Evolutionary conservation across 1,140 invertebrate genomes (phyloP).

Genomic region (Temnothorax nylanderi): DNA sequence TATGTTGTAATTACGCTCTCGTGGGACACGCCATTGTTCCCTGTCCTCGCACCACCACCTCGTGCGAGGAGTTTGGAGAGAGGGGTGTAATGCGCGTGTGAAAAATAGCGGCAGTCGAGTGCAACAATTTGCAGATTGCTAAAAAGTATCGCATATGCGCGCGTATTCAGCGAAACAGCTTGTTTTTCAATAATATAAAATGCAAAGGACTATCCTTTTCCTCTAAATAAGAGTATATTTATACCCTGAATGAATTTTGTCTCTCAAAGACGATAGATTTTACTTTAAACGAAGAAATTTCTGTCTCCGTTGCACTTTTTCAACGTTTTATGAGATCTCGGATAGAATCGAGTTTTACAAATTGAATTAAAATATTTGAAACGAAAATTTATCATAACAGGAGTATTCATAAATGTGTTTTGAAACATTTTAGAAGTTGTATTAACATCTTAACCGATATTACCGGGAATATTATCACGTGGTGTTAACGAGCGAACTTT

Average conservation of each 20-base stretch:
- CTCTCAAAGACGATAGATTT: neutral
- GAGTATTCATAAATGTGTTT: neutral
- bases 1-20: constrained; percentile 54
- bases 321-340: neutral
- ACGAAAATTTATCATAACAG: neutral
- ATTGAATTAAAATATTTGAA: neutral
- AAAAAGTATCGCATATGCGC: neutral
- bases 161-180: neutral
- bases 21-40: neutral
- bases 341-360: neutral
- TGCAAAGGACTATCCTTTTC: neutral
- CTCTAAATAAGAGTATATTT: neutral
- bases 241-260: neutral
- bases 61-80: neutral
- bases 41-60: neutral
- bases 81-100: constrained; percentile 24
- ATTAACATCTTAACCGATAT: constrained; percentile 7
- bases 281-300: neutral
- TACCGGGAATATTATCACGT: constrained; percentile 27
- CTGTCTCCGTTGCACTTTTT: neutral
- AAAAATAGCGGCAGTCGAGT: constrained; percentile 29
- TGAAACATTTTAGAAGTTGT: neutral
- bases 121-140: constrained; percentile 36
- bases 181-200: neutral
- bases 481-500: constrained; percentile 36